Evolutionary conservation across 2,113 vertebrate genomes (phyloP).

Genomic region (Balaenoptera acutorostrata): DNA sequence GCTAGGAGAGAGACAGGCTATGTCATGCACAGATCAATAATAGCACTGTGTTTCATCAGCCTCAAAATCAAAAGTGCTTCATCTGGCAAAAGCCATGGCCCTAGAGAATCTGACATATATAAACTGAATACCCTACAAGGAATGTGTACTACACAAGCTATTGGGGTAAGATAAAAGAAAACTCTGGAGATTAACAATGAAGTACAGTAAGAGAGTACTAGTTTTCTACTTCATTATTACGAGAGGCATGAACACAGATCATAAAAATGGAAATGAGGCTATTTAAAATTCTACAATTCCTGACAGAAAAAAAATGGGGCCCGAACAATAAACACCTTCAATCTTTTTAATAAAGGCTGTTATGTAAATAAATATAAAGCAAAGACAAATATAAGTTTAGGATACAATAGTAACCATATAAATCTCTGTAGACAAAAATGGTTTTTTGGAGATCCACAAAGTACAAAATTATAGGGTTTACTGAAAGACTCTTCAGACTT

Average conservation of each 20-base stretch:
- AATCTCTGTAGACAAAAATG: background rate
- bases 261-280: constrained; percentile 60
- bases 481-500: background rate
- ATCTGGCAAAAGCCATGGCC: constrained; percentile 87
- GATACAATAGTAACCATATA: background rate
- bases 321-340: constrained; percentile 7
- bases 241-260: constrained; percentile 37
- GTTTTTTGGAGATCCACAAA: background rate
- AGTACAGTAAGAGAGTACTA: constrained; percentile 45
- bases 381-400: background rate
- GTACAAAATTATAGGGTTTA: background rate
- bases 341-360: background rate
- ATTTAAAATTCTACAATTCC: constrained; percentile 37
- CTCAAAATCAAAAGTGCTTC: constrained; percentile 84
- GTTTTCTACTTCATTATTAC: constrained; percentile 63
- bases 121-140: constrained; percentile 77
- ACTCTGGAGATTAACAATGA: constrained; percentile 54
- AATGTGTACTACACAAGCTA: constrained; percentile 74
- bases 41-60: constrained; percentile 84
- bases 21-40: constrained; percentile 89
- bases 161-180: constrained; percentile 61
- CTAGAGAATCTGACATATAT: constrained; percentile 86
- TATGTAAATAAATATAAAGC: constrained; percentile 31
- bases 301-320: background rate
- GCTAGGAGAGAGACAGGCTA: constrained; percentile 82